These are phyloP conservation scores for Pteropus rufus DNA, from an alignment of 2,797 vertebrate genomes.

Conservation along the genomic window DNA sequence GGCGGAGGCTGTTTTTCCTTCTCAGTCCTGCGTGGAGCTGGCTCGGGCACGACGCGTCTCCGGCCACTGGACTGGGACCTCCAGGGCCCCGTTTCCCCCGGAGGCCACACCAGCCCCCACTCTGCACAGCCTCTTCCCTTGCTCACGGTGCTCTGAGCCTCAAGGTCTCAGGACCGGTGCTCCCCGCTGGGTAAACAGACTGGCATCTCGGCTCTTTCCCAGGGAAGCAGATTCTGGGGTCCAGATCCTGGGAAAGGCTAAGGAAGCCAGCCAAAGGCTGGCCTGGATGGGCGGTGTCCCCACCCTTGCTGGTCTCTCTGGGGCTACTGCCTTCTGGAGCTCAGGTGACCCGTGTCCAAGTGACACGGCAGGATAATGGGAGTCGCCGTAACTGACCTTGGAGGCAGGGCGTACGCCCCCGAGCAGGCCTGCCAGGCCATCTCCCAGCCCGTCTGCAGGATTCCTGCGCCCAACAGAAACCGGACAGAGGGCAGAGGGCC, in stretches of 20 bases:
- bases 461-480: too few relatives aligned
- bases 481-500: background rate
- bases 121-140: background rate
- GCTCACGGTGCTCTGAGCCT: background rate
- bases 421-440: background rate
- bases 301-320: background rate
- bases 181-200: background rate
- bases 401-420: background rate
- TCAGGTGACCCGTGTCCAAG: background rate
- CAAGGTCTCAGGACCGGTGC: background rate
- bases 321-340: background rate
- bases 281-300: background rate
- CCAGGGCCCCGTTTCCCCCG: background rate
- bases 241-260: background rate
- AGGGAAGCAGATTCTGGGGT: background rate
- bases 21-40: background rate
- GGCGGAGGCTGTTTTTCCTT: background rate
- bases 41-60: background rate
- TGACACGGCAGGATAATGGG: background rate
- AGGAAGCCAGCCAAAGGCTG: background rate
- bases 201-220: background rate
- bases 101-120: rapidly evolving
- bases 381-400: background rate
- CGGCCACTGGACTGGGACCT: background rate
- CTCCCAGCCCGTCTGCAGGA: rapidly evolving